These are phyloP conservation scores for Bujurquina vittata DNA, from an alignment of 2,113 vertebrate species.

Conservation along the genomic window DNA sequence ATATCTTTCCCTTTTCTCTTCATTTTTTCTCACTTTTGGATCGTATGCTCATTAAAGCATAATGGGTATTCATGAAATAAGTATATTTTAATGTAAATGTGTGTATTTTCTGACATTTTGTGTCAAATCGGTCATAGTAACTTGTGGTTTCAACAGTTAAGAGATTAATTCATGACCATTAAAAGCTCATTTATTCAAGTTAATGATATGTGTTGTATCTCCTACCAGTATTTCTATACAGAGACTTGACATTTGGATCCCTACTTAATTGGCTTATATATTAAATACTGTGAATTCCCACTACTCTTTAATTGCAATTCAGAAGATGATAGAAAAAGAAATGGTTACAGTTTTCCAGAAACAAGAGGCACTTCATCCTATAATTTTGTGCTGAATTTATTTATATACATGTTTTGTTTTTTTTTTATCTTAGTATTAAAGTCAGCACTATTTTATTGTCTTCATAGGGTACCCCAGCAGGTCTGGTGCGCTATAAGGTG, in stretches of 20 bases:
- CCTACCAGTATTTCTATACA: neutral
- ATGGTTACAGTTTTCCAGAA: neutral
- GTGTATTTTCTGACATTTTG: slow-evolving; percentile 40
- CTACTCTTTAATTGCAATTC: slow-evolving; percentile 13
- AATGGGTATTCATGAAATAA: neutral
- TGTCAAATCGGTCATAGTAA: neutral
- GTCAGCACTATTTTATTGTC: neutral
- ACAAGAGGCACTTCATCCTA: neutral
- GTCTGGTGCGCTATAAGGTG: slow-evolving; percentile 87
- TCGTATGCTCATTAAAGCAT: neutral
- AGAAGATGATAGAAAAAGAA: neutral
- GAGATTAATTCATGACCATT: slow-evolving; percentile 30
- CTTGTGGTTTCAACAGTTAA: neutral
- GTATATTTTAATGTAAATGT: neutral
- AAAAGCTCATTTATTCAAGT: neutral
- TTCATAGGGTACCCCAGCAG: slow-evolving; percentile 89
- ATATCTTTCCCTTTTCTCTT: neutral
- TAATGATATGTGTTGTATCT: neutral
- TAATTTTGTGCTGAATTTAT: neutral
- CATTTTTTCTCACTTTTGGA: neutral
- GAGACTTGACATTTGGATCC: slow-evolving; percentile 34
- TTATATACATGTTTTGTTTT: neutral
- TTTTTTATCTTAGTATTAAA: neutral
- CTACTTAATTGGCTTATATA: slow-evolving; percentile 33
- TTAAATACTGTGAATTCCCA: neutral